These are phyloP conservation scores for Ctenopoma kingsleyae DNA, from an alignment of 2,797 vertebrate species.

Conservation along the genomic window DNA sequence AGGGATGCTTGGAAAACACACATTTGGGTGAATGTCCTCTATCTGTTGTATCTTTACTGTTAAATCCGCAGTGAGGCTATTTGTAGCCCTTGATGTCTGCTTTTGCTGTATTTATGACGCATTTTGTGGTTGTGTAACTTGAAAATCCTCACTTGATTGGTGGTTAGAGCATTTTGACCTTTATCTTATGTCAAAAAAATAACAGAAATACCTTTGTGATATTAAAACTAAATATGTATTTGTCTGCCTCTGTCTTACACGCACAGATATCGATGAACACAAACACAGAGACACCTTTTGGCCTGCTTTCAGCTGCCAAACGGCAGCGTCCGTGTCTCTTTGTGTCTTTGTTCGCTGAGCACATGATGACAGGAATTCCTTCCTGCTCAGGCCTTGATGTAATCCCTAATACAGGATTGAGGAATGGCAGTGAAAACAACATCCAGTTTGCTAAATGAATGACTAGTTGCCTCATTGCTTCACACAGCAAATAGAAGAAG, in stretches of 20 bases:
- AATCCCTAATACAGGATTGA: slow-evolving; percentile 81
- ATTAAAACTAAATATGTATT: neutral
- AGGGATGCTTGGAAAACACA: slow-evolving; percentile 28
- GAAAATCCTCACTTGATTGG: slow-evolving; percentile 30
- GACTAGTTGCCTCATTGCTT: slow-evolving; percentile 41
- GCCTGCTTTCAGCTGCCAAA: slow-evolving; percentile 66
- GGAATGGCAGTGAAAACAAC: slow-evolving; percentile 75
- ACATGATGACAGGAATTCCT: slow-evolving; percentile 84
- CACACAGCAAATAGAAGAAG: slow-evolving; percentile 31
- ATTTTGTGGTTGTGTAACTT: slow-evolving; percentile 48
- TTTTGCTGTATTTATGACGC: slow-evolving; percentile 42
- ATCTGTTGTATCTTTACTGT: slow-evolving; percentile 19
- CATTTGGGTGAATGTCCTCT: slow-evolving; percentile 25
- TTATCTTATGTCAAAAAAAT: slow-evolving; percentile 27
- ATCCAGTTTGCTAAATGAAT: slow-evolving; percentile 51
- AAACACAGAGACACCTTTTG: slow-evolving; percentile 53
- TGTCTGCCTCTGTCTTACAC: neutral
- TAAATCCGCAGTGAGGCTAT: slow-evolving; percentile 41
- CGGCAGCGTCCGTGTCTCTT: slow-evolving; percentile 63
- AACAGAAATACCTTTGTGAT: neutral
- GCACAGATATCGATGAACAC: slow-evolving; percentile 23
- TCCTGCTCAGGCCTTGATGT: slow-evolving; percentile 80
- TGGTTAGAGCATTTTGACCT: slow-evolving; percentile 22
- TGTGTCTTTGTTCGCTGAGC: slow-evolving; percentile 71
- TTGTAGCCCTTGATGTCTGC: slow-evolving; percentile 39